Conservation (phyloP, 1,140 invertebrate genomes). For the Drosophila nikananu region DNA sequence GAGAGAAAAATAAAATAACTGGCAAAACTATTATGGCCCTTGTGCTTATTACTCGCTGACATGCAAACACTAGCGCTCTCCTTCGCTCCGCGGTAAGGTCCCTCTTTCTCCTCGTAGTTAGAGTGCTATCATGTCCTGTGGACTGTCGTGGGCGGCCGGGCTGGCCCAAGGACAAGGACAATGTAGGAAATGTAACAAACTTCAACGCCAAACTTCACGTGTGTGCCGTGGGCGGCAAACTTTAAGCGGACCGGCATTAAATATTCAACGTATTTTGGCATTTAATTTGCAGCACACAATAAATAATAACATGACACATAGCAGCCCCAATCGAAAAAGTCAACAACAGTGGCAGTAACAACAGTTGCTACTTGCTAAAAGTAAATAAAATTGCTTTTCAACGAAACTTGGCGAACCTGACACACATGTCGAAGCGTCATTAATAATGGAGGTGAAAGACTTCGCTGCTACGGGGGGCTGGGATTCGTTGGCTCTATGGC, state of each 20-base stretch:
- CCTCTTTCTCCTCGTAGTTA: conserved; percentile 24
- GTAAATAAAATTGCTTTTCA: conserved; percentile 84
- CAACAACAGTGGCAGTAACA: conserved; percentile 24
- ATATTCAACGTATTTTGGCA: conserved; percentile 81
- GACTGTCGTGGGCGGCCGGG: conserved; percentile 9
- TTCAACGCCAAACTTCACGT: conserved; percentile 54
- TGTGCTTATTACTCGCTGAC: conserved; percentile 83
- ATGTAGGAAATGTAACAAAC: conserved; percentile 46
- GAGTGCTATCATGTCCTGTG: conserved; percentile 45
- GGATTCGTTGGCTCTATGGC: background rate
- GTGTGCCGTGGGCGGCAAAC: conserved; percentile 30
- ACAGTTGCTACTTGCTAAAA: conserved; percentile 43
- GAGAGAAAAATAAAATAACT: conserved; percentile 67
- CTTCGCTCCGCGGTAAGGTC: conserved; percentile 18
- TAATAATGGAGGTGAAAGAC: conserved; percentile 76
- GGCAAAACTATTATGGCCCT: conserved; percentile 82
- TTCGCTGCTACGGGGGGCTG: conserved; percentile 3
- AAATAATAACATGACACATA: conserved; percentile 82
- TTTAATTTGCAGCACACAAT: conserved; percentile 79
- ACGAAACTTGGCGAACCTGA: conserved; percentile 80
- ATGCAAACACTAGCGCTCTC: conserved; percentile 77
- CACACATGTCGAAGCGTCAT: conserved; percentile 81
- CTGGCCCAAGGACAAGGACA: conserved; percentile 79
- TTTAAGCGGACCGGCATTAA: conserved; percentile 68
- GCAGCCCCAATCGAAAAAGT: conserved; percentile 55